Percentiles rank a stretch among this genome's conserved stretches.
phyloP scores from a whole-genome alignment of 2,888 invertebrate genomes.

The Phymatocera aterrima region DNA sequence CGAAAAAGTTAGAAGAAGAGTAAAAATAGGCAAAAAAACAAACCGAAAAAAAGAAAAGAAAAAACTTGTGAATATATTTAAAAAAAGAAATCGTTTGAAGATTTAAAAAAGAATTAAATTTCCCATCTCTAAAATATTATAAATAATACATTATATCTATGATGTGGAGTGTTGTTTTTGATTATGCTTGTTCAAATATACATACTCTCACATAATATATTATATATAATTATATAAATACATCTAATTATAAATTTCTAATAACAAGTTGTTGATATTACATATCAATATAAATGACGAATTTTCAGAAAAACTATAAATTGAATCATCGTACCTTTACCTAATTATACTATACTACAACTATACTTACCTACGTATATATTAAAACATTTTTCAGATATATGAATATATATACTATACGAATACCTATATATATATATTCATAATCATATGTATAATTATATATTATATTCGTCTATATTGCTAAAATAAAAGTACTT shows the following conservation, averaged over 20 bases:
- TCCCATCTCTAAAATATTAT: conserved; percentile 27
- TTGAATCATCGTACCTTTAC: conserved; percentile 25
- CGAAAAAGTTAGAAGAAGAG: not conserved
- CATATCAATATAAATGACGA: no score
- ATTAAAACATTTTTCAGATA: conserved; percentile 39
- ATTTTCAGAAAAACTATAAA: conserved; percentile 3
- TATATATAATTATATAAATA: not conserved
- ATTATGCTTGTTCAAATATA: conserved; percentile 40
- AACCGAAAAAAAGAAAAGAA: not conserved
- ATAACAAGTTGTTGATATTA: conserved; percentile 36
- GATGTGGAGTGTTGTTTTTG: conserved; percentile 38
- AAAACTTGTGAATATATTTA: conserved; percentile 38
- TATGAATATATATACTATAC: no score
- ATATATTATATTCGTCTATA: conserved; percentile 42
- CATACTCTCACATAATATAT: not conserved
- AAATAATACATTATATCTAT: not conserved
- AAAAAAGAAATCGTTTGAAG: conserved; percentile 24
- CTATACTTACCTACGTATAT: no score
- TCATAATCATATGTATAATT: no score
- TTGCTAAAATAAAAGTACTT: conserved; percentile 39
- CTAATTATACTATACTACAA: conserved; percentile 24
- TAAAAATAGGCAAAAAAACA: not conserved
- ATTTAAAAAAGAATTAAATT: conserved; percentile 6
- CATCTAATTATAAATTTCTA: conserved; percentile 18
- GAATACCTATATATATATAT: no score